Conservation (phyloP, 2,888 invertebrate species). For the Amblyteles armatorius region DNA sequence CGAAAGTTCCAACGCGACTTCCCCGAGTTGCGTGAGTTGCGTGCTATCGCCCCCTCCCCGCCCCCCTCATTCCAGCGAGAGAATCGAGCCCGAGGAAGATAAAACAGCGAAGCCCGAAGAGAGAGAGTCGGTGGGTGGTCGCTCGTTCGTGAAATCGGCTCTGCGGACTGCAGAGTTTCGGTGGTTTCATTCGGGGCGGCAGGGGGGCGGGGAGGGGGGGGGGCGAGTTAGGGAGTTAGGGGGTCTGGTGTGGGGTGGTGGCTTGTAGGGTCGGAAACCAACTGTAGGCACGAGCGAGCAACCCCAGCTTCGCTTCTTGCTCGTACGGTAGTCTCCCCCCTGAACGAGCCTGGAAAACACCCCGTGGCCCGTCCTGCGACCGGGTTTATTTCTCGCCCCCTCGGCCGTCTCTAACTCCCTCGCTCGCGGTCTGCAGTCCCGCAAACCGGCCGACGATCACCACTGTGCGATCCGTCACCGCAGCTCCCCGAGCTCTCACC, state of each 20-base stretch:
- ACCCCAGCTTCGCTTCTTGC: slow-evolving; percentile 41
- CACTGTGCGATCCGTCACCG: no score
- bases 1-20: neutral
- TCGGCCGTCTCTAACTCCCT: neutral
- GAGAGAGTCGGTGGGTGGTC: slow-evolving; percentile 76
- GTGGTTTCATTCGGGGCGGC: slow-evolving; percentile 83
- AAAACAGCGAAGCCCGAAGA: slow-evolving; percentile 61
- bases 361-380: neutral
- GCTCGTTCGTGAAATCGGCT: slow-evolving; percentile 83
- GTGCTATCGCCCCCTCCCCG: slow-evolving; percentile 6
- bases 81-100: slow-evolving; percentile 23
- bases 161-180: slow-evolving; percentile 80
- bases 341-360: slow-evolving; percentile 21
- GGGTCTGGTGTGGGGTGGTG: slow-evolving; percentile 48
- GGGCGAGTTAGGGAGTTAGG: slow-evolving; percentile 60
- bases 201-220: slow-evolving; percentile 67
- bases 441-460: no score
- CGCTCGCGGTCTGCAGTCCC: slow-evolving; percentile 6
- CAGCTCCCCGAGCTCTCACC: neutral
- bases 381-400: slow-evolving; percentile 35
- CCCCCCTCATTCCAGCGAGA: slow-evolving; percentile 42
- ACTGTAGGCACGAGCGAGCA: slow-evolving; percentile 59
- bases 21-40: slow-evolving; percentile 15
- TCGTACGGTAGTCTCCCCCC: slow-evolving; percentile 20
- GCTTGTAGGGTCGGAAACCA: slow-evolving; percentile 61